These are phyloP conservation scores for Mola mola DNA, from an alignment of 2,113 vertebrate genomes.

Conservation along the genomic window DNA sequence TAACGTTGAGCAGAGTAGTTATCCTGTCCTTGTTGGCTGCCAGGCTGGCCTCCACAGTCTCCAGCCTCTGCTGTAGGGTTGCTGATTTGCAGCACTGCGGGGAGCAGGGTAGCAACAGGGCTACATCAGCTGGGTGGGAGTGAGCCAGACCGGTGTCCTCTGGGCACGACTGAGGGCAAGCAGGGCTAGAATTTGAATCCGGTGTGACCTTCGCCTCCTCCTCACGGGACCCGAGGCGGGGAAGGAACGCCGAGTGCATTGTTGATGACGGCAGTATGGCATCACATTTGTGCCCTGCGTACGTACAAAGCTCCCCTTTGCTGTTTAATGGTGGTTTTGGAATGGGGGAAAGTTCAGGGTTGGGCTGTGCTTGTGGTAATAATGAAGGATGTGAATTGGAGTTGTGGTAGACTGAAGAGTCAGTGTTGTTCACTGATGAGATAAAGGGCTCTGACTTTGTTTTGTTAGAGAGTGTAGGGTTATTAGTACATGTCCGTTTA, in stretches of 20 bases:
- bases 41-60: conserved; percentile 78
- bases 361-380: conserved; percentile 17
- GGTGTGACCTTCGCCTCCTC: conserved; percentile 24
- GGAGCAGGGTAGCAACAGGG: conserved; percentile 63
- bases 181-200: conserved; percentile 21
- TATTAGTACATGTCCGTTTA: conserved; percentile 29
- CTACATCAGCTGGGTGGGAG: conserved; percentile 69
- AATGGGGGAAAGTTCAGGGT: conserved; percentile 15
- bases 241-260: conserved; percentile 29
- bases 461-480: conserved; percentile 13
- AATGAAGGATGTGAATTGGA: conserved; percentile 17
- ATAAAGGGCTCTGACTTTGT: conserved; percentile 28
- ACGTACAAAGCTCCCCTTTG: conserved; percentile 3
- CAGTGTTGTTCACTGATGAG: conserved; percentile 14
- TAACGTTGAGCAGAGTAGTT: conserved; percentile 80
- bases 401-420: conserved; percentile 16
- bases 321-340: conserved; percentile 2
- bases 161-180: conserved; percentile 23
- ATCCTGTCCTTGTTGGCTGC: conserved; percentile 81
- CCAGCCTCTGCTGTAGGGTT: conserved; percentile 70
- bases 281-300: conserved; percentile 22
- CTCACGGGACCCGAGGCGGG: conserved; percentile 22
- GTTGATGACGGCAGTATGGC: conserved; percentile 37
- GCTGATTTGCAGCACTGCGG: conserved; percentile 65
- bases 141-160: conserved; percentile 57